Evolutionary conservation across 2,113 vertebrate genomes (phyloP), one percentile per base, ranked within the genome.

Genomic region (Varanus komodoensis): DNA sequence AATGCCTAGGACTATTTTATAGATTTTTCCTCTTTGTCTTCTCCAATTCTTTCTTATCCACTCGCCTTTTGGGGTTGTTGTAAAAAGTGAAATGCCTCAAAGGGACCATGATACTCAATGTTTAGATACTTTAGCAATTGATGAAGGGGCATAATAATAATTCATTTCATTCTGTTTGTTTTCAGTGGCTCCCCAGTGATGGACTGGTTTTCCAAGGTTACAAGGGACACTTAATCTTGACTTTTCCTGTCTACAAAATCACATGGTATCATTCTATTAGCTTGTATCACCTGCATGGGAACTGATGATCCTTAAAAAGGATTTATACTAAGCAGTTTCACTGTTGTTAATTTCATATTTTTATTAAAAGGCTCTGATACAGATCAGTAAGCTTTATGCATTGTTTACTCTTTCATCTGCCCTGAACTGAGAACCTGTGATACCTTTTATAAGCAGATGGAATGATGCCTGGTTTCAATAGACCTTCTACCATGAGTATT

Each of bases 371-470:
- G 88, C 61, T 89, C 78, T 92, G 85, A 94, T 71, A 93, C 74
- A 94, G 71, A 94, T 91, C 87, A 94, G 8, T 48, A 0, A 11
- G 80, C 92, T 88, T 92, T 92, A 89, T 90, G 94, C 92, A 93
- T 93, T 94, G 95, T 94, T 94, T 93, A 92, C 91, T 92, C 93
- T 95, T 94, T 93, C 91, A 94, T 95, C 93, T 95, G 87, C 92
- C 91, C 89, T 93, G 89, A 96, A 89, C 93, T 94, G 93, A 52
- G 91, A 90, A 94, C 32, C 86, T 89, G 88, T 1, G 11, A 93
- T 92, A 87, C 92, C 86, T 94, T 91, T 89, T 86, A 91, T 92
- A 91, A 94, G 90, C 92, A 95, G 94, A 94, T 95, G 94, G 93
- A 95, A 94, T 71, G 82, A 90, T 84, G 44, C 71, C 93, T 94